phyloP scores from a whole-genome alignment of 2,888 invertebrate genomes.

The Calliphora vomitoria region DNA sequence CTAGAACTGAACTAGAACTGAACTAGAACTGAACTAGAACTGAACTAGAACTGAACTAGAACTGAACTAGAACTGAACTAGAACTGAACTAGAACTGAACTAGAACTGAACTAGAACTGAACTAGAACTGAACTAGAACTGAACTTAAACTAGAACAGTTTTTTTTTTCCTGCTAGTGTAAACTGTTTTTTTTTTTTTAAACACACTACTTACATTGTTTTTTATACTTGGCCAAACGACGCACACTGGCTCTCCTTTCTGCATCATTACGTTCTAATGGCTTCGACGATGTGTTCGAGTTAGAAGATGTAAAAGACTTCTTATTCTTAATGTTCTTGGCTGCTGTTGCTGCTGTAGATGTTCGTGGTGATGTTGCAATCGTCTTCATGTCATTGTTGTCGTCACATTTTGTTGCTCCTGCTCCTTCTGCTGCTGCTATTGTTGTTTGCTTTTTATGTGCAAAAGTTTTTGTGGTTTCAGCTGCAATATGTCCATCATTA shows the following conservation, averaged over 20 bases:
- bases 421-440: background rate
- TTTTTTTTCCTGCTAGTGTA: background rate
- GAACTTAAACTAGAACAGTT: too few species aligned
- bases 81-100: too few species aligned
- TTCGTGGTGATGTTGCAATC: conserved; percentile 30
- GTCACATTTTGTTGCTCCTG: conserved; percentile 46
- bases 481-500: conserved; percentile 71
- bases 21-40: too few species aligned
- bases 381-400: conserved; percentile 59
- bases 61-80: too few species aligned
- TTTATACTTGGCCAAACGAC: conserved; percentile 56
- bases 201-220: conserved; percentile 78
- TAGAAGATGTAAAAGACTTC: conserved; percentile 13
- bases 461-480: conserved; percentile 67
- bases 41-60: too few species aligned
- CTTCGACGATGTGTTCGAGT: conserved; percentile 34
- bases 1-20: too few species aligned
- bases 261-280: conserved; percentile 72
- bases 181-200: background rate
- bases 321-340: conserved; percentile 35
- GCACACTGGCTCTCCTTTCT: conserved; percentile 68
- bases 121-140: too few species aligned
- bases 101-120: too few species aligned
- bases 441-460: conserved; percentile 49
- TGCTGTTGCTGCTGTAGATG: conserved; percentile 19